These are phyloP conservation scores for Chamaea fasciata DNA, from an alignment of 2,113 vertebrate species.

Conservation along the genomic window DNA sequence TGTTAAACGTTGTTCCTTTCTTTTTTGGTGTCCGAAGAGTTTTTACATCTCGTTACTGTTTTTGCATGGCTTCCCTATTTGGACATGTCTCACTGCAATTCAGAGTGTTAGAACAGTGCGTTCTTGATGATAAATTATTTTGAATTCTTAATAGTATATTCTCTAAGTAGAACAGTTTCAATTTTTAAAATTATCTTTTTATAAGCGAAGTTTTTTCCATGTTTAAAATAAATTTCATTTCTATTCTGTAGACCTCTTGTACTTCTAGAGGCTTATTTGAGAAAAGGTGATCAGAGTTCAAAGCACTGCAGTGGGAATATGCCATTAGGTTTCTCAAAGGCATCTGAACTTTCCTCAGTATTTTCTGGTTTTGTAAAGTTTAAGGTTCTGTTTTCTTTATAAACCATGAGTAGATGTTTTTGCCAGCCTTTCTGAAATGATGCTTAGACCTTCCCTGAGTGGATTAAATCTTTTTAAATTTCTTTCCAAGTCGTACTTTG, in stretches of 20 bases:
- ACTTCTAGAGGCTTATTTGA: background rate
- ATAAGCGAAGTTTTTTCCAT: background rate
- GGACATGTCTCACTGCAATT: background rate
- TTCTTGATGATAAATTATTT: background rate
- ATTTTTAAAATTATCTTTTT: background rate
- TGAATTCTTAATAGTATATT: background rate
- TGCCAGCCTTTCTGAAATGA: background rate
- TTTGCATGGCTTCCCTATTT: background rate
- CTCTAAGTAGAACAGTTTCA: background rate
- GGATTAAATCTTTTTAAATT: background rate
- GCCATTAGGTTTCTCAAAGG: background rate
- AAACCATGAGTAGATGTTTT: background rate
- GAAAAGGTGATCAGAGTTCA: background rate
- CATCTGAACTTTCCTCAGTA: background rate
- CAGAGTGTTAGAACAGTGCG: background rate
- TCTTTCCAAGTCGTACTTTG: background rate
- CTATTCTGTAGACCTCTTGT: background rate
- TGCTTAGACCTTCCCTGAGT: background rate
- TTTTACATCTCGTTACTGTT: background rate
- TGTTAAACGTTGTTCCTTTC: background rate
- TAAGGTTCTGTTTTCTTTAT: background rate
- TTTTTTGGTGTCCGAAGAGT: background rate
- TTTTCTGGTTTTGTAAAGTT: background rate
- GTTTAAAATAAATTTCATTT: background rate
- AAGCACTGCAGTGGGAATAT: background rate